Evolutionary conservation across 2,888 invertebrate genomes (phyloP), one percentile per base, ranked within the genome.

Genomic region (Drosophila helvetica): DNA sequence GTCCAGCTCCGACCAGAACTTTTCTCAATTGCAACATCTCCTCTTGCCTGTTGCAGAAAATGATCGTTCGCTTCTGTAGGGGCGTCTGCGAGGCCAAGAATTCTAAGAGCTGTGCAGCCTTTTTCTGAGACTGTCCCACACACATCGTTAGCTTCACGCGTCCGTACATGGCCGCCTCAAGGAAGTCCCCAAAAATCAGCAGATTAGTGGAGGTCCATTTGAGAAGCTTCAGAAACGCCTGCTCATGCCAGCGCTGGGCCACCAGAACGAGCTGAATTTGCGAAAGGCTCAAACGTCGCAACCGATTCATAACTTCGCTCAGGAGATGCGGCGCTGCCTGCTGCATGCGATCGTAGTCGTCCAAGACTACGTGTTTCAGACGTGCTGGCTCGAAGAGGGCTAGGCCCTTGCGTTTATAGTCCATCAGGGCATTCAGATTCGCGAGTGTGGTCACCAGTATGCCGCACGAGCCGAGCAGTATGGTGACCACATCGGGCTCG

Each of bases 91-190:
- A 38, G 2, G 15, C 12, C 9, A 83, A 33, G 18, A 68, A 71
- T 0, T 63, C 12, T 0, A 83, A 30, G 2, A 84, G 48, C 15
- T 45, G 50, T 0, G 8, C 33, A 0, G 6, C 19, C 48, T 88
- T 88, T n/a, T 25, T 54, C 2, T 33, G 17, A 8, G 52, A 53
- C 0, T 7, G 27, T 4, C 22, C 4, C 0, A 77, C 6, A 1
- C 12, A 7, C 0, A 78, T 30, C 6, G 63, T 45, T 0, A 84
- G 15, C 17, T 53, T 70, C 0, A 84, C 6, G 17, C 48, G 18
- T 0, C 88, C 88, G 42, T 85, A 85, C 15, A 85, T 47, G 12
- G 77, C 73, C 0, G 84, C 88, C 50, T 75, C 75, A 0, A 85
- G 52, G 19, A 74, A 86, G 46, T 85, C 63, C 0, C 74, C 77